Conservation (phyloP, 2,888 invertebrate genomes). For the Hypolimnas misippus region DNA sequence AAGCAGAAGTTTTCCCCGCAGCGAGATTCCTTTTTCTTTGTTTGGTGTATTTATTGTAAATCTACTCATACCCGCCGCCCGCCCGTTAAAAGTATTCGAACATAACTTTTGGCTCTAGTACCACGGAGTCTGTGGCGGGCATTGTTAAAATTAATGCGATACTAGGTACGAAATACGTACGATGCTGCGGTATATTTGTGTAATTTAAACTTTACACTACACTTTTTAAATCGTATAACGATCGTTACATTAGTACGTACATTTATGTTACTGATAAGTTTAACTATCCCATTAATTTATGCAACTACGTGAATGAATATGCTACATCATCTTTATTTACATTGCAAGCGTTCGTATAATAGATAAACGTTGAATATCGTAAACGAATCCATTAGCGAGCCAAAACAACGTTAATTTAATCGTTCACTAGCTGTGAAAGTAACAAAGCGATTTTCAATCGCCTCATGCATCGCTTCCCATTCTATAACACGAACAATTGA, state of each 20-base stretch:
- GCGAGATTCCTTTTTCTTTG: conserved; percentile 83
- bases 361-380: conserved; percentile 9
- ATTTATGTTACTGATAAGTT: too few species aligned
- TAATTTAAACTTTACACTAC: background rate
- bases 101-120: conserved; percentile 77
- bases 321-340: background rate
- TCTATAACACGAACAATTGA: conserved; percentile 32
- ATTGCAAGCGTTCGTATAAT: background rate
- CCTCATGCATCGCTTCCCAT: conserved; percentile 27
- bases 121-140: conserved; percentile 44
- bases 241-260: too few species aligned
- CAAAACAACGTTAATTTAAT: conserved; percentile 22
- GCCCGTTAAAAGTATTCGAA: conserved; percentile 77
- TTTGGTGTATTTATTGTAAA: conserved; percentile 84
- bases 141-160: conserved; percentile 43
- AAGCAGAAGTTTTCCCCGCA: conserved; percentile 80
- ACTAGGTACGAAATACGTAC: conserved; percentile 19
- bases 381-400: conserved; percentile 4
- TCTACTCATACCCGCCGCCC: conserved; percentile 78
- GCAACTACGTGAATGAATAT: background rate
- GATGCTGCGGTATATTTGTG: background rate
- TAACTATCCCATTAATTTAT: background rate
- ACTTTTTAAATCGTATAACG: background rate
- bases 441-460: conserved; percentile 24
- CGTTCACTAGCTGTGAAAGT: conserved; percentile 24